Evolutionary conservation across 2,888 invertebrate species (phyloP).

Genomic region (Drosophila phalerata): DNA sequence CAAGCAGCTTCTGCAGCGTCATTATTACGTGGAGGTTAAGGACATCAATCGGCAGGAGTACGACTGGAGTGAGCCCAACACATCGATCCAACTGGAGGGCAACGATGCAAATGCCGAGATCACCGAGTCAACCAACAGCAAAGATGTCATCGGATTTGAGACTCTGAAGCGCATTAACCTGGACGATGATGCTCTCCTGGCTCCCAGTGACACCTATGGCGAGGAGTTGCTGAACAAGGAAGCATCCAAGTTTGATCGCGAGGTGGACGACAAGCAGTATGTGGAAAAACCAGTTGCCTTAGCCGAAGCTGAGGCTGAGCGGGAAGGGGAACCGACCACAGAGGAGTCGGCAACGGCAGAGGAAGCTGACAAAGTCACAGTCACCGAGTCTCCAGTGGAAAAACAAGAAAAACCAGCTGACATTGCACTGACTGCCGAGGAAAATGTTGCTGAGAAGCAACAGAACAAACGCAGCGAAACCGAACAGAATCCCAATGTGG

Average conservation of each 20-base stretch:
- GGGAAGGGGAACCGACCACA: conserved; percentile 25
- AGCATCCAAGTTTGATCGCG: conserved; percentile 85
- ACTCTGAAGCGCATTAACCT: conserved; percentile 83
- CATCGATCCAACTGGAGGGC: conserved; percentile 64
- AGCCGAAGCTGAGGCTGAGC: conserved; percentile 83
- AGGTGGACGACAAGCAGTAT: conserved; percentile 85
- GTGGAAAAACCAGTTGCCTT: conserved; percentile 85
- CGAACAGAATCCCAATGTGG: conserved; percentile 70
- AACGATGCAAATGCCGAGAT: conserved; percentile 21
- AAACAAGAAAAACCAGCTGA: conserved; percentile 72
- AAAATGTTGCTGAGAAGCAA: conserved; percentile 69
- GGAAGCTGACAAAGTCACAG: conserved; percentile 58
- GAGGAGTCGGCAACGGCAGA: conserved; percentile 26
- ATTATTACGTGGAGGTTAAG: conserved; percentile 88
- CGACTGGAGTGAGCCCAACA: conserved; percentile 80
- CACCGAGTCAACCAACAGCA: conserved; percentile 80
- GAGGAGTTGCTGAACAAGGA: conserved; percentile 80
- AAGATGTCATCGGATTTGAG: conserved; percentile 85
- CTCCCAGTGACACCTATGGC: conserved; percentile 68
- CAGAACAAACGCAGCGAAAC: conserved; percentile 79
- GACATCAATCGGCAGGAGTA: conserved; percentile 83
- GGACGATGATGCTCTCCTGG: conserved; percentile 62
- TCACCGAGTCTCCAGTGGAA: conserved; percentile 56
- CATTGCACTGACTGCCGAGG: conserved; percentile 39
- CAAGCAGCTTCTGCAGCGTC: conserved; percentile 87